Percentiles rank a stretch among this genome's conserved stretches.
Conservation (phyloP, 2,888 invertebrate species). For the Pasiphila rectangulata region DNA sequence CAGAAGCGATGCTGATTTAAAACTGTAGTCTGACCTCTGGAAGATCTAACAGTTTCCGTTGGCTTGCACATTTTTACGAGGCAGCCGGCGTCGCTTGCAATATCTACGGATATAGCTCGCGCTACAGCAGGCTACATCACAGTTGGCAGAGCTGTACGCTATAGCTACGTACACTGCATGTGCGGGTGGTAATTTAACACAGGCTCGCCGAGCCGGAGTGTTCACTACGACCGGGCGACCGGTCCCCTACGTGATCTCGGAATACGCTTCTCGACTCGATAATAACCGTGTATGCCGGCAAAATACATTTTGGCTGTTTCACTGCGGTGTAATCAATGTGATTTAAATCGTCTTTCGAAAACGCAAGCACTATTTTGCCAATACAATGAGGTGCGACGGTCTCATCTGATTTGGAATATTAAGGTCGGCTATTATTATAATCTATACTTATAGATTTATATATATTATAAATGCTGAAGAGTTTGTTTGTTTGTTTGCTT, state of each 20-base stretch:
- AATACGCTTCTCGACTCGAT: conserved; percentile 59
- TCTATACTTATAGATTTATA: not conserved
- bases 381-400: not conserved
- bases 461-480: too few relatives aligned
- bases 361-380: not conserved
- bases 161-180: conserved; percentile 10
- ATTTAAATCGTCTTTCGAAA: conserved; percentile 14
- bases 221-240: conserved; percentile 57
- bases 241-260: conserved; percentile 68
- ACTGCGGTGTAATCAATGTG: conserved; percentile 18
- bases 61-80: conserved; percentile 69
- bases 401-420: not conserved
- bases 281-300: conserved; percentile 43
- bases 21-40: conserved; percentile 25
- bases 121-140: conserved; percentile 2
- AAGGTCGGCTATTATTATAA: conserved; percentile 16
- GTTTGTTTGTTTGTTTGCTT: too few relatives aligned
- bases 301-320: conserved; percentile 26
- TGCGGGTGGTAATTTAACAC: conserved; percentile 46
- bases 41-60: conserved; percentile 52
- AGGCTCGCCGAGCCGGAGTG: conserved; percentile 33
- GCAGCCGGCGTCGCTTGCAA: conserved; percentile 33
- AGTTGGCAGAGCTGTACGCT: conserved; percentile 4
- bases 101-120: conserved; percentile 10
- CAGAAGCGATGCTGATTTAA: conserved; percentile 23